A percentile compares a stretch with the other conserved stretches of the same genome.
These are phyloP conservation scores for Pachypsylla venusta DNA, from an alignment of 1,140 invertebrate species.

Conservation along the genomic window DNA sequence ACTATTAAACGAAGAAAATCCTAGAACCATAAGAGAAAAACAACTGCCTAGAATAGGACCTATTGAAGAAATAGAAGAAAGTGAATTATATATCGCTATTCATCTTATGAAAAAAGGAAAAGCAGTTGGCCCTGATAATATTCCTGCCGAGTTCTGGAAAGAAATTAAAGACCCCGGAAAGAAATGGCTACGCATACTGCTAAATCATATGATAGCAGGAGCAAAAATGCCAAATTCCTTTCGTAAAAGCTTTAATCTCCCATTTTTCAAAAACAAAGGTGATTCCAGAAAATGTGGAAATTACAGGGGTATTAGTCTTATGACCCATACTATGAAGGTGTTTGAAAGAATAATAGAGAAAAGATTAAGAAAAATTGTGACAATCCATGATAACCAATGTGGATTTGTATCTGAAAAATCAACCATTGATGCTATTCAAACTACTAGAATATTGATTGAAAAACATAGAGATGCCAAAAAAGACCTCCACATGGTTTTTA, in stretches of 20 bases:
- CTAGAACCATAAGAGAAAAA: neutral
- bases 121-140: constrained; percentile 9
- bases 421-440: neutral
- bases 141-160: constrained; percentile 14
- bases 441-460: neutral
- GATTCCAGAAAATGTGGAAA: constrained; percentile 8
- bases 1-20: constrained; percentile 13
- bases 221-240: neutral
- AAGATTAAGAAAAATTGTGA: neutral
- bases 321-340: constrained; percentile 4
- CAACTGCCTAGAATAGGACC: neutral
- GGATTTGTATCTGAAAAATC: neutral
- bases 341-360: constrained; percentile 5
- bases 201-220: constrained; percentile 1
- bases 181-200: constrained; percentile 7
- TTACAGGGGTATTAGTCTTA: constrained; percentile 8
- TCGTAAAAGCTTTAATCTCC: neutral
- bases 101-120: neutral
- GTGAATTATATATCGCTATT: neutral
- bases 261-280: constrained; percentile 11
- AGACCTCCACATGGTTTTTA: constrained; percentile 3
- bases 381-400: neutral
- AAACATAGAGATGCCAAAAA: neutral
- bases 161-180: neutral
- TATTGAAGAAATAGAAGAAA: constrained; percentile 5